phyloP scores from a whole-genome alignment of 2,113 vertebrate species.

The Axis porcinus region DNA sequence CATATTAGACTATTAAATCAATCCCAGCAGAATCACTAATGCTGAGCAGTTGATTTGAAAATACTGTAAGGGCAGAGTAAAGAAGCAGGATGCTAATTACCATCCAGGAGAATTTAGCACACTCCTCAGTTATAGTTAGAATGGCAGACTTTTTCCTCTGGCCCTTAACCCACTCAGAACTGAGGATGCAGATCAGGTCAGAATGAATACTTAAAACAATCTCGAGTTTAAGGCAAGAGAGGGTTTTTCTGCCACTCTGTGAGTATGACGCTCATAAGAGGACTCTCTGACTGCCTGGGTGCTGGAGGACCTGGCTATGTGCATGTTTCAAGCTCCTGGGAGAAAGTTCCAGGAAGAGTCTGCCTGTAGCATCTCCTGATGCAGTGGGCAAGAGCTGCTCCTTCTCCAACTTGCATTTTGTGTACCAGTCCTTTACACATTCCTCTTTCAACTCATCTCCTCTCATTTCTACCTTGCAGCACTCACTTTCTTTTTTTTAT shows the following conservation, averaged over 20 bases:
- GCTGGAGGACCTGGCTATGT: background rate
- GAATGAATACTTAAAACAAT: background rate
- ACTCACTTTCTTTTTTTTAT: background rate
- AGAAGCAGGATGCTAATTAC: conserved; percentile 62
- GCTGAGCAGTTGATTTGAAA: conserved; percentile 73
- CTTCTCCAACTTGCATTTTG: background rate
- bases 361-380: background rate
- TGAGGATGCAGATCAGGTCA: conserved; percentile 51
- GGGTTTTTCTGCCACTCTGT: background rate
- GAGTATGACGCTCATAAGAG: background rate
- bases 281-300: background rate
- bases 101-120: conserved; percentile 23
- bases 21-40: conserved; percentile 68
- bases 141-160: conserved; percentile 17
- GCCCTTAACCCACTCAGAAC: conserved; percentile 53
- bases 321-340: background rate
- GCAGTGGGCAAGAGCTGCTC: background rate
- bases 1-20: conserved; percentile 75
- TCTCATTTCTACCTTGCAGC: background rate
- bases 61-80: conserved; percentile 59
- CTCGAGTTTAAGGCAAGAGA: background rate
- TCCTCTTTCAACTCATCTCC: background rate
- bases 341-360: background rate
- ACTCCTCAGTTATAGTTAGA: background rate
- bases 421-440: background rate